Evolutionary conservation across 2,888 invertebrate genomes (phyloP), one percentile per base, ranked within the genome.

Genomic region (Cacoxenus indagator): DNA sequence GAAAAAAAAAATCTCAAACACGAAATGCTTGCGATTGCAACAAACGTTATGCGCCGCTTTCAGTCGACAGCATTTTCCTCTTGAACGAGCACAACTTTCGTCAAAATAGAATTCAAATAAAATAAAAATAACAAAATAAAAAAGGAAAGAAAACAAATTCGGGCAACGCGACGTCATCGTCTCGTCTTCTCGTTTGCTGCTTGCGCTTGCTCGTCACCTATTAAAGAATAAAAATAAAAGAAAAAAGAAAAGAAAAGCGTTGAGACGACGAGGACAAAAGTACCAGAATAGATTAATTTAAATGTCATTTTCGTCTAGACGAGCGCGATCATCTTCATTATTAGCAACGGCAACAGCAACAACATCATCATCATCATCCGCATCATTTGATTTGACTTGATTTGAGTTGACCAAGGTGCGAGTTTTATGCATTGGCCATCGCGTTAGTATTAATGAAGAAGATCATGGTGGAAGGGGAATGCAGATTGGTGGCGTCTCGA

Each of bases 271-370:
- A 45, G 83, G 80, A 82, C 26, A 83, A 82, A n/a, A n/a, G n/a
- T n/a, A n/a, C n/a, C n/a, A n/a, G n/a, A n/a, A 81, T 82, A 81
- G 76, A 83, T 83, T 78, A 81, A 81, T 81, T 84, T 84, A 83
- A 84, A 83, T 83, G 84, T 84, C 84, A 84, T 84, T 83, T 84
- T 84, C 68, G 83, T 83, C 83, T 83, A 83, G 83, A 83, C 82
- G 59, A 51, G 67, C 74, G 54, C 14, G 37, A 37, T 11, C 37
- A 37, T 14, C 37, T 11, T 37, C 37, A 2, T 37, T 14, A 37
- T 37, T 37, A 37, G 8, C 5, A 31, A 4, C 81, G 62, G 68
- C 70, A 64, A 43, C 64, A 54, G 19, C 14, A 29, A 14, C 11
- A 59, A 59, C 9, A 57, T 45, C n/a, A 31, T 45, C 2, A 45